Evolutionary conservation across 2,113 vertebrate species (phyloP), one percentile per base, ranked within the genome.

Genomic region (Abramis brama): DNA sequence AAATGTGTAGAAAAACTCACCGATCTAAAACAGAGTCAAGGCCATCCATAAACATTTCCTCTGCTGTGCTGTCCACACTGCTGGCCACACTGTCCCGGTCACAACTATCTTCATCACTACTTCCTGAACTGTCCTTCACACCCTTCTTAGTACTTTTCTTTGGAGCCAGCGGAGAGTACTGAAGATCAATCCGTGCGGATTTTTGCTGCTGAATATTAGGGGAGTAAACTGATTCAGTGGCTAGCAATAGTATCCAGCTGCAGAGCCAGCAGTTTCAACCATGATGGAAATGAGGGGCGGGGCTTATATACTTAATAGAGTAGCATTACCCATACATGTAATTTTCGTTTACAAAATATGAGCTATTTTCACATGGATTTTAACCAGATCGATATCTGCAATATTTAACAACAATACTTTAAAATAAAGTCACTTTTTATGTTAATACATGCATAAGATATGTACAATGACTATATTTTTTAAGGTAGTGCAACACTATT

Each of bases 21-120:
- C 23, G 12, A 62, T 62, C 57, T 19, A 62, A n/a, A 64, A 62
- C 23, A 19, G 78, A 59, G 57, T 79, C 78, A n/a, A 79, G 57
- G 19, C 57, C 78, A 43, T 79, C 59, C 57, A 79, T 7, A 62
- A 79, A 79, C 57, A 62, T 79, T 13, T 79, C 57, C 23, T 79
- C 78, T 79, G 6, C 59, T 79, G 12, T 43, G 13, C 57, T 62
- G n/a, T 79, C 78, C 78, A 79, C 57, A 79, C 76, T 79, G 52
- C 47, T 33, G 11, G 52, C 76, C 30, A 79, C 57, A 62, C 78
- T 79, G n/a, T 79, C 57, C 39, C 17, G 12, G 15, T 79, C 78
- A 79, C 57, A 79, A 9, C 62, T n/a, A 43, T 79, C 36, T 62
- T 64, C 78, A 62, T 62, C 57, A 19, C 7, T 45, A 17, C 36